These are phyloP conservation scores for Drosophila paucipuncta DNA, from an alignment of 2,888 invertebrate genomes.

Conservation along the genomic window DNA sequence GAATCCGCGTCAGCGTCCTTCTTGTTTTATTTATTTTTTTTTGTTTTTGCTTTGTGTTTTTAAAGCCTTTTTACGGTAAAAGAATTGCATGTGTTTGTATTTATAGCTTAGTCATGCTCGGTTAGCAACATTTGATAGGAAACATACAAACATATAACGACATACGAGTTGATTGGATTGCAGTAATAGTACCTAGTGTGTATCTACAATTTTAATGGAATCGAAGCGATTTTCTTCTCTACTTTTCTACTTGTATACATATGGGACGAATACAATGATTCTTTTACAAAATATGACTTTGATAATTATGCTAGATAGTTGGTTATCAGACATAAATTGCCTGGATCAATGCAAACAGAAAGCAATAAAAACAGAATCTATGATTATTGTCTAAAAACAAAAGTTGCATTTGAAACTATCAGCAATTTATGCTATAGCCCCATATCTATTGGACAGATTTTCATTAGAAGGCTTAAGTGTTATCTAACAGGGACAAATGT, in stretches of 20 bases:
- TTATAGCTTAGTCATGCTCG: constrained; percentile 64
- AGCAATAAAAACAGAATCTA: neutral
- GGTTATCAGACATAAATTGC: neutral
- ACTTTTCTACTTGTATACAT: neutral
- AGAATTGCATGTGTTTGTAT: constrained; percentile 47
- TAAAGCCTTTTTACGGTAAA: constrained; percentile 42
- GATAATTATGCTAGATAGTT: neutral
- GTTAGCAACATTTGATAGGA: constrained; percentile 54
- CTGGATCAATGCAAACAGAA: neutral
- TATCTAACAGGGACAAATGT: constrained; percentile 27
- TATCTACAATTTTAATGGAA: constrained; percentile 53
- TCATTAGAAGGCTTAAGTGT: constrained; percentile 32
- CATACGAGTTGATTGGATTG: constrained; percentile 58
- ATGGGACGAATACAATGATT: neutral
- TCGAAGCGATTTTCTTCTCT: constrained; percentile 23
- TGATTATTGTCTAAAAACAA: too few relatives aligned
- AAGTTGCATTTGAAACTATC: neutral
- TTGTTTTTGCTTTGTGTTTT: constrained; percentile 21
- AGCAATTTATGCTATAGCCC: neutral
- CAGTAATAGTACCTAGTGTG: constrained; percentile 10
- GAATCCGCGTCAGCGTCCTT: constrained; percentile 47
- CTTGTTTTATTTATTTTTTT: constrained; percentile 27
- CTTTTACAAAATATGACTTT: constrained; percentile 9
- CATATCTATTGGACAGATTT: neutral
- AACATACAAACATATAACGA: constrained; percentile 34